Conservation (phyloP, 2,888 invertebrate species). For the Pristionchus fissidentatus region DNA sequence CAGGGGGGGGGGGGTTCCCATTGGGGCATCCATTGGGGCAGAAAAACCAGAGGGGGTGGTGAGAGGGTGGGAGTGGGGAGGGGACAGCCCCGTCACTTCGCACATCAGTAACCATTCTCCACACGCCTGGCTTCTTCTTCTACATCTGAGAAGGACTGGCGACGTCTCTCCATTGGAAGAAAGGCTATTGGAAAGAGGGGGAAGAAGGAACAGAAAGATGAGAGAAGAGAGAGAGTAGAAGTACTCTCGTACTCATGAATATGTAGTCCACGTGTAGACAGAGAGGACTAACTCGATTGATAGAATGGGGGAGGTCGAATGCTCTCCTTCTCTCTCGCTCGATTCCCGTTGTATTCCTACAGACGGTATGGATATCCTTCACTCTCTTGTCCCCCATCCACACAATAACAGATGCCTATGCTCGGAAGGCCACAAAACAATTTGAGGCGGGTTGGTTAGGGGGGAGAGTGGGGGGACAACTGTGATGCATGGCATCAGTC, state of each 20-base stretch:
- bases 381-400: background rate
- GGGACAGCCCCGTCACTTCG: background rate
- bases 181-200: background rate
- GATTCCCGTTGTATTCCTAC: no score
- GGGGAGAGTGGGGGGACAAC: background rate
- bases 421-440: slow-evolving; percentile 35
- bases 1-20: no score
- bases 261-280: no score
- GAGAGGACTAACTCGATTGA: background rate
- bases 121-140: background rate
- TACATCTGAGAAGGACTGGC: no score
- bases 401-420: slow-evolving; percentile 28
- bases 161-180: background rate
- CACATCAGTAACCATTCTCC: slow-evolving; percentile 32
- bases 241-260: no score
- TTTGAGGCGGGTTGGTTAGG: background rate
- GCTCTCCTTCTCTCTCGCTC: no score
- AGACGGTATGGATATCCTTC: background rate
- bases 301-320: no score
- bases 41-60: no score
- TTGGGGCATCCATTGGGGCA: no score
- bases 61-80: background rate
- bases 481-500: no score
- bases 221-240: no score
- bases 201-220: background rate